Evolutionary conservation across 2,797 vertebrate species (phyloP).

Genomic region (Valencia hispanica): DNA sequence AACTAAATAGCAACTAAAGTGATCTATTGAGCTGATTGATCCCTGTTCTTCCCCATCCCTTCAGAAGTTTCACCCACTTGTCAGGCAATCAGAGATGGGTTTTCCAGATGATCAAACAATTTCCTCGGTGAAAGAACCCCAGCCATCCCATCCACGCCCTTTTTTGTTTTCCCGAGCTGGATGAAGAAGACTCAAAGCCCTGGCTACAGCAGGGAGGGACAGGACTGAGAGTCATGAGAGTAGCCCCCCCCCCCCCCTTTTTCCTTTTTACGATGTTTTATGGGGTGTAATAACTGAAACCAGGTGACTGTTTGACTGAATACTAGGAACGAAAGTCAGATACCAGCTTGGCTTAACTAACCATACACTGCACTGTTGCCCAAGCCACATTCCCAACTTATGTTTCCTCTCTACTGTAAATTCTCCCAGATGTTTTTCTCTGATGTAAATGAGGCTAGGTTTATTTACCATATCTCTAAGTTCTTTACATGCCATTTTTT

Average conservation of each 20-base stretch:
- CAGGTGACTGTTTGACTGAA: conserved; percentile 72
- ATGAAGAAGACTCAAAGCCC: conserved; percentile 45
- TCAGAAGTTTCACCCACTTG: conserved; percentile 62
- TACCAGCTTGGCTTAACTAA: conserved; percentile 53
- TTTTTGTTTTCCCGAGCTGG: conserved; percentile 34
- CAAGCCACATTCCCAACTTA: conserved; percentile 21
- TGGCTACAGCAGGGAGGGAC: conserved; percentile 43
- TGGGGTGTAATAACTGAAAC: conserved; percentile 75
- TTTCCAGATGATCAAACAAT: conserved; percentile 79
- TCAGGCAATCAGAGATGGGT: conserved; percentile 68
- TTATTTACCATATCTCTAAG: conserved; percentile 6
- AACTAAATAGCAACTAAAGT: conserved; percentile 55
- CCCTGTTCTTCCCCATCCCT: conserved; percentile 53
- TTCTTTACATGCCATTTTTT: conserved; percentile 8
- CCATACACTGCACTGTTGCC: conserved; percentile 40
- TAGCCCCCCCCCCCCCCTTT: conserved; percentile 51
- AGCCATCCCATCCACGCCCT: neutral
- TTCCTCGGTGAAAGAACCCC: conserved; percentile 61
- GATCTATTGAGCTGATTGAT: conserved; percentile 71
- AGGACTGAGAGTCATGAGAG: conserved; percentile 45
- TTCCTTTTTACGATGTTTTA: conserved; percentile 71
- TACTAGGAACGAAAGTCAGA: conserved; percentile 62
- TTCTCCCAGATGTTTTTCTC: conserved; percentile 22
- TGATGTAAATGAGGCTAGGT: conserved; percentile 25
- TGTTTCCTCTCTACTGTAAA: conserved; percentile 38